Conservation (phyloP, 2,797 vertebrate genomes). For the Sternarchorhynchus goeldii region DNA sequence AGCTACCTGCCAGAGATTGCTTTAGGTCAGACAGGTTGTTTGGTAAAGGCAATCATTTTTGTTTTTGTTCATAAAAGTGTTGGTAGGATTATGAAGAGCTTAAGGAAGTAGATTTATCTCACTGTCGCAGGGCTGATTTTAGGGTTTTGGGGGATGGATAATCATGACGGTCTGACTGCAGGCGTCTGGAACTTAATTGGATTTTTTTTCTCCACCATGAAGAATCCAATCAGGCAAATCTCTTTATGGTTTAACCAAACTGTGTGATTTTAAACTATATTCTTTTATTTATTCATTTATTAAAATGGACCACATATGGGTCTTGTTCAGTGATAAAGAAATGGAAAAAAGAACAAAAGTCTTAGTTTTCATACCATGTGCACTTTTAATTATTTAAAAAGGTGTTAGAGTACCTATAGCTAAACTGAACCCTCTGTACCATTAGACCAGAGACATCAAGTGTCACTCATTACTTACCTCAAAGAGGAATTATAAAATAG, state of each 20-base stretch:
- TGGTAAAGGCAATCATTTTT: slow-evolving; percentile 30
- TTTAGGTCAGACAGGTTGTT: background rate
- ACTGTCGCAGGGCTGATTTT: slow-evolving; percentile 66
- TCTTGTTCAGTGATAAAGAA: background rate
- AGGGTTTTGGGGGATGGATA: slow-evolving; percentile 64
- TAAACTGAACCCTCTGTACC: background rate
- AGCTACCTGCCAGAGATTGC: background rate
- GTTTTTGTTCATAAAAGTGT: slow-evolving; percentile 19
- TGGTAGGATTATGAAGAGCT: slow-evolving; percentile 53
- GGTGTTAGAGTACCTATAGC: no score
- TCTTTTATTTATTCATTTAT: background rate
- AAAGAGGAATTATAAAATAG: background rate
- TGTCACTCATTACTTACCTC: background rate
- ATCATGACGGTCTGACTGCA: slow-evolving; percentile 67
- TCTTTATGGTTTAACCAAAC: slow-evolving; percentile 58
- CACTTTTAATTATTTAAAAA: background rate
- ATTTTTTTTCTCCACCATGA: slow-evolving; percentile 67
- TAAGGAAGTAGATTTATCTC: slow-evolving; percentile 71
- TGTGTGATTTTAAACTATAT: slow-evolving; percentile 8
- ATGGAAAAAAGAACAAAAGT: background rate
- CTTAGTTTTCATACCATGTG: background rate
- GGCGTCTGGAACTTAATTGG: slow-evolving; percentile 69
- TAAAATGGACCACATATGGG: background rate
- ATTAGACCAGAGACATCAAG: background rate
- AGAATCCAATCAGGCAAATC: slow-evolving; percentile 71